phyloP scores from a whole-genome alignment of 2,888 invertebrate species.

The Hoplodrina ambigua region DNA sequence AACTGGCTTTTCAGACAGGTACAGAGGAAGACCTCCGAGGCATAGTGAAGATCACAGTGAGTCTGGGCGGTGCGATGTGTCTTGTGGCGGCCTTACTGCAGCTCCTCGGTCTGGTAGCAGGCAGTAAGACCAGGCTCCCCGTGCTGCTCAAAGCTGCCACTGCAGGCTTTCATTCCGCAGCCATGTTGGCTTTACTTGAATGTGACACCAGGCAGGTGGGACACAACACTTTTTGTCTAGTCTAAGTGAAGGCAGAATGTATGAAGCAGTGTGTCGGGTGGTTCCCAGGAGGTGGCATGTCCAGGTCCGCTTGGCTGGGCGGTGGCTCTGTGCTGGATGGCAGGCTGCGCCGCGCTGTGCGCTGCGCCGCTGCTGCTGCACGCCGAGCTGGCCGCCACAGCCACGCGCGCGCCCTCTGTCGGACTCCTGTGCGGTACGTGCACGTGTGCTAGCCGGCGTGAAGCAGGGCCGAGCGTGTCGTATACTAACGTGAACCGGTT shows the following conservation, averaged over 20 bases:
- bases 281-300: conserved; percentile 79
- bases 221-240: neutral
- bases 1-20: conserved; percentile 75
- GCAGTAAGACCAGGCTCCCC: conserved; percentile 74
- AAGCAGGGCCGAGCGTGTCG: neutral
- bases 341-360: conserved; percentile 93
- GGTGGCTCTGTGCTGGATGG: conserved; percentile 92
- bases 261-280: neutral
- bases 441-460: neutral
- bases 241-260: no score
- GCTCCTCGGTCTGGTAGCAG: conserved; percentile 76
- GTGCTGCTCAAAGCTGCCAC: conserved; percentile 81
- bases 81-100: conserved; percentile 81
- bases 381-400: conserved; percentile 92
- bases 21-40: conserved; percentile 83
- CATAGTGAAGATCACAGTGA: conserved; percentile 83
- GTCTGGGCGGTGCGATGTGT: conserved; percentile 84
- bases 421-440: conserved; percentile 92
- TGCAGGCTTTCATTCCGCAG: conserved; percentile 83
- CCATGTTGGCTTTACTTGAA: conserved; percentile 80
- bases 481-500: conserved; percentile 17
- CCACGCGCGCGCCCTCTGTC: conserved; percentile 92
- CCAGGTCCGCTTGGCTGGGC: conserved; percentile 92
- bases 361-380: conserved; percentile 93
- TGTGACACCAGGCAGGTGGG: conserved; percentile 83